Conservation (phyloP, 2,113 vertebrate genomes). For the Oostethus manadensis region DNA sequence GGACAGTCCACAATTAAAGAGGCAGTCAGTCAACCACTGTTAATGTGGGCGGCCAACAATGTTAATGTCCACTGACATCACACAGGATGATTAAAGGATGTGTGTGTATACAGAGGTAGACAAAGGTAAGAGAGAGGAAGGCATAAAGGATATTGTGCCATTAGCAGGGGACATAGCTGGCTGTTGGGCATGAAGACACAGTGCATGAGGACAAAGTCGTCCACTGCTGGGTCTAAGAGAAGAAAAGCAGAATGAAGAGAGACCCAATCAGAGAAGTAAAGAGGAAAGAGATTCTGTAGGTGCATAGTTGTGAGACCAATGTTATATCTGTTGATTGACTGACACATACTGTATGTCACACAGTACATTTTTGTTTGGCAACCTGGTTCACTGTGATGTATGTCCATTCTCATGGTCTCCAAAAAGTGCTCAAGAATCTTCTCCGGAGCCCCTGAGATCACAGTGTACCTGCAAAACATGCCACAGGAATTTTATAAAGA, state of each 20-base stretch:
- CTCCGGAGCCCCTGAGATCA: constrained; percentile 96
- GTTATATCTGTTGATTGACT: not conserved
- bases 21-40: too few relatives aligned
- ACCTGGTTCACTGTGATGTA: constrained; percentile 84
- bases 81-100: not conserved
- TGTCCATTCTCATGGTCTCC: constrained; percentile 92
- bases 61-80: not conserved
- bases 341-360: not conserved
- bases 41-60: not conserved
- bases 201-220: constrained; percentile 96
- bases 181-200: constrained; percentile 95
- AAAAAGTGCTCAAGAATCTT: constrained; percentile 98
- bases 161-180: constrained; percentile 89
- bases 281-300: constrained; percentile 1
- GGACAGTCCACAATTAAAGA: too few relatives aligned
- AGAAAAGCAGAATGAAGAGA: constrained; percentile 2
- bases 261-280: not conserved
- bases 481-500: not conserved
- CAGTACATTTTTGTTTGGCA: not conserved
- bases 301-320: not conserved
- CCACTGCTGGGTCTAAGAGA: constrained; percentile 82
- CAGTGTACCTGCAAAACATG: constrained; percentile 81
- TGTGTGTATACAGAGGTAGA: not conserved
- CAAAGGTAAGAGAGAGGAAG: not conserved
- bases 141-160: constrained; percentile 95